Base-by-base conservation (phyloP, 2,888 invertebrate genomes). In the Plutella xylostella region DNA sequence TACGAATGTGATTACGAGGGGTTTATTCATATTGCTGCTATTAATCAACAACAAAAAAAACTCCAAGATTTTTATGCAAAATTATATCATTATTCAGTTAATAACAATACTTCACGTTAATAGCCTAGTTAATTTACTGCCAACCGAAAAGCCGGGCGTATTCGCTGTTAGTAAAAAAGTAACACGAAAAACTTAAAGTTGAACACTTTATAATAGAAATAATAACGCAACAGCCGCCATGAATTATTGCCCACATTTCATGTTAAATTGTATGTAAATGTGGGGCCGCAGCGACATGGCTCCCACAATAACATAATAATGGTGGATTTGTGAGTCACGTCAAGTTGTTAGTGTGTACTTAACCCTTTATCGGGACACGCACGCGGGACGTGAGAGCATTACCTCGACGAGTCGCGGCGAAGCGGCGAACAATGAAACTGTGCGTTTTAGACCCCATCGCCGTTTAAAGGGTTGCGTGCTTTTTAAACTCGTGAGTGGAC, bases 231-330 rank as follows among this genome's bases (percentile, higher is more conserved):
- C 76, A 72, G 68, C 68, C 65, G 71, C 61, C 62, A 64, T 80
- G 78, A 82, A 69, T 77, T 80, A 80, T 80, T 79, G 76, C 69
- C 73, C 74, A 77, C 80, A 76, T 80, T 82, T 82, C 75, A 78
- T 78, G 79, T 80, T 80, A 80, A 82, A 80, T 78, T 78, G 78
- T 82, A 82, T 82, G 82, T 82, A 80, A 82, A 82, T 82, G 75
- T 58, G 69, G 66, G 68, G 68, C 70, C 73, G 65, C 70, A 64
- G 60, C 73, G 76, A 74, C 78, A 73, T 63, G 75, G 79, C 76
- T 78, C 74, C 79, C 76, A 79, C 82, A 82, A 82, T 80, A 82
- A 82, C 82, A 82, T 79, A 79, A 82, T 82, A 83, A 82, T 80
- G 74, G 78, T 70, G 72, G 79, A 80, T 80, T 82, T 80, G 82